Evolutionary conservation across 2,888 invertebrate genomes (phyloP).

Genomic region (Crioceris asparagi): DNA sequence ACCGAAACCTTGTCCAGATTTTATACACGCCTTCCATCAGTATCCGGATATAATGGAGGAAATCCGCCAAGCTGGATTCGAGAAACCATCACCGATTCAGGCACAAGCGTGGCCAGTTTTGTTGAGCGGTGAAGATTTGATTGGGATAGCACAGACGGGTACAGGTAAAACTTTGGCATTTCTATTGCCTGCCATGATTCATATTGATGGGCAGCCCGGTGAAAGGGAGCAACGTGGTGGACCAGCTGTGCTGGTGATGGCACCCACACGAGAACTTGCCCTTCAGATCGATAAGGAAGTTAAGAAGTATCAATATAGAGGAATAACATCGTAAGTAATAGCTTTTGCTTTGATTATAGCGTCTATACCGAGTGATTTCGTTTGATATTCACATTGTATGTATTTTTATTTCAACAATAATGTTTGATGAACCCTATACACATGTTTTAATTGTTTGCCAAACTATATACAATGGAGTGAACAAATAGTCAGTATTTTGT

Average conservation of each 20-base stretch:
- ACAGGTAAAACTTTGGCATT: constrained; percentile 91
- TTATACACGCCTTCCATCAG: constrained; percentile 70
- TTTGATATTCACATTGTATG: background rate
- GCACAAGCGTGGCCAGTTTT: constrained; percentile 92
- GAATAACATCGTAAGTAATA: constrained; percentile 71
- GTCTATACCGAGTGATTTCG: too few species aligned
- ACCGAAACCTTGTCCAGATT: constrained; percentile 69
- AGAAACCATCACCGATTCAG: constrained; percentile 82
- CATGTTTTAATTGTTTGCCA: background rate
- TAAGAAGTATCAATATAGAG: constrained; percentile 75
- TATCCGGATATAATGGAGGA: constrained; percentile 78
- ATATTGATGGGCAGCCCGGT: constrained; percentile 77
- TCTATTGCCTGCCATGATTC: constrained; percentile 83
- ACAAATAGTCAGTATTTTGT: too few species aligned
- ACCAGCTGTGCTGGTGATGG: constrained; percentile 78
- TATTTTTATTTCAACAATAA: background rate
- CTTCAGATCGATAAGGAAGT: constrained; percentile 88
- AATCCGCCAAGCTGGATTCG: constrained; percentile 71
- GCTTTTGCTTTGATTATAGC: too few species aligned
- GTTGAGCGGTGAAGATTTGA: constrained; percentile 81
- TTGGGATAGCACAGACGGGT: constrained; percentile 94
- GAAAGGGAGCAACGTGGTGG: constrained; percentile 63
- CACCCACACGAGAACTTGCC: constrained; percentile 89
- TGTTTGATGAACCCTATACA: background rate
- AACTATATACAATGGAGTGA: too few species aligned